Evolutionary conservation across 1,140 invertebrate genomes (phyloP).

Genomic region (Aphelinus atriplicis): DNA sequence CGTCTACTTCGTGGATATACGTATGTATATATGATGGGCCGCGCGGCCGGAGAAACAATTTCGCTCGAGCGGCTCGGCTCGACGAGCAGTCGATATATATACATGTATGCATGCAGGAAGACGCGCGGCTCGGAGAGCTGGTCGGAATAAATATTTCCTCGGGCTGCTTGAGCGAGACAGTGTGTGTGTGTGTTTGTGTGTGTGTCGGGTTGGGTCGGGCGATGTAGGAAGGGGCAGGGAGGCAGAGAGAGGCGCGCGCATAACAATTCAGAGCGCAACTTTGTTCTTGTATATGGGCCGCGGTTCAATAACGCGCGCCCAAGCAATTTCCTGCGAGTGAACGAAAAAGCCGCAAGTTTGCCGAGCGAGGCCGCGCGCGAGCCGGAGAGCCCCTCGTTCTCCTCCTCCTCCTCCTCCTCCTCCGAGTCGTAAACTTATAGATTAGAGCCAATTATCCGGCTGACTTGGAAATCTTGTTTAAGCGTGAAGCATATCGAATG

Average conservation of each 20-base stretch:
- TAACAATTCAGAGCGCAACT: constrained; percentile 42
- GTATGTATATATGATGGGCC: too few species aligned
- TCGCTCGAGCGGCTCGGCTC: too few species aligned
- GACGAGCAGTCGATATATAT: too few species aligned
- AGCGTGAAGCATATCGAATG: constrained; percentile 33
- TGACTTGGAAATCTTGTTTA: constrained; percentile 39
- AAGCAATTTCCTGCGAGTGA: constrained; percentile 37
- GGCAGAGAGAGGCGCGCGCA: constrained; percentile 13
- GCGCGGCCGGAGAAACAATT: too few species aligned
- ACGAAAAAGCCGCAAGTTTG: background rate
- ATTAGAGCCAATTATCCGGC: constrained; percentile 41
- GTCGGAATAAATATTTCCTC: too few species aligned
- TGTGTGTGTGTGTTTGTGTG: too few species aligned
- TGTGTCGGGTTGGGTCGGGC: too few species aligned
- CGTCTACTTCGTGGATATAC: too few species aligned
- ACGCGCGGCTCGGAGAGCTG: too few species aligned
- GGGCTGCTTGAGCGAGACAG: too few species aligned
- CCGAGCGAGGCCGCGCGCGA: background rate
- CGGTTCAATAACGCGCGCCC: constrained; percentile 40
- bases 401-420: constrained; percentile 23
- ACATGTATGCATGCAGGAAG: too few species aligned
- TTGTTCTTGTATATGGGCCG: constrained; percentile 27
- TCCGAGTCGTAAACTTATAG: constrained; percentile 37
- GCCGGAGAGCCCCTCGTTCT: background rate
- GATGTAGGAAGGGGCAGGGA: background rate